A percentile compares a stretch with the other conserved stretches of the same genome.
phyloP scores from a whole-genome alignment of 1,140 invertebrate species.

The Aphis craccivora region DNA sequence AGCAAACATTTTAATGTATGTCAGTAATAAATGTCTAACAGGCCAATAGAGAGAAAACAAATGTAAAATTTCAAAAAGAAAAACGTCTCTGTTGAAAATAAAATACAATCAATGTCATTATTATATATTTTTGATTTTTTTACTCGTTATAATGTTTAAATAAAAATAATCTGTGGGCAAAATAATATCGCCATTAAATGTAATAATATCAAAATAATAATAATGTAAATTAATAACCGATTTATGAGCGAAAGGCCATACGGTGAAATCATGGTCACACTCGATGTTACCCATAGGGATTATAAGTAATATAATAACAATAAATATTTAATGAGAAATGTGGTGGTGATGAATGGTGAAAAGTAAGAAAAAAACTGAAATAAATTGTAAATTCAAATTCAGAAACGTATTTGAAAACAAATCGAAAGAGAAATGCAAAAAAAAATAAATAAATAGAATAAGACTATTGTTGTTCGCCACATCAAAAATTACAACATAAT shows the following conservation, averaged over 20 bases:
- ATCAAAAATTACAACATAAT: conserved; percentile 51
- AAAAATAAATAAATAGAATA: neutral
- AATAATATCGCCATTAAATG: neutral
- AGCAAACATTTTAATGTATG: neutral
- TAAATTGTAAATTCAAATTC: neutral
- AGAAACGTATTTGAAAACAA: neutral
- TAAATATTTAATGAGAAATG: neutral
- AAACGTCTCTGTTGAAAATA: neutral
- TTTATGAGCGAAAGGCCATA: neutral
- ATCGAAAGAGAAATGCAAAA: neutral
- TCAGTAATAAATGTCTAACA: neutral
- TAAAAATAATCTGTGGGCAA: neutral
- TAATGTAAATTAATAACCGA: conserved; percentile 8
- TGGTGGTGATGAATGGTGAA: neutral
- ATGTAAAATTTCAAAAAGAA: neutral
- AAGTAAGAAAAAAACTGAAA: neutral
- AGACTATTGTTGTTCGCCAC: neutral
- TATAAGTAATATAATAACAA: neutral
- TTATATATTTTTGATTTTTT: neutral
- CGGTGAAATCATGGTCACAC: neutral
- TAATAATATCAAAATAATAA: neutral
- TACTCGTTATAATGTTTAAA: no score
- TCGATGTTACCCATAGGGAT: neutral
- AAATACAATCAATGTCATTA: neutral
- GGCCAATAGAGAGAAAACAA: neutral